phyloP scores from a whole-genome alignment of 2,888 invertebrate genomes.

The Hipparchia semele region DNA sequence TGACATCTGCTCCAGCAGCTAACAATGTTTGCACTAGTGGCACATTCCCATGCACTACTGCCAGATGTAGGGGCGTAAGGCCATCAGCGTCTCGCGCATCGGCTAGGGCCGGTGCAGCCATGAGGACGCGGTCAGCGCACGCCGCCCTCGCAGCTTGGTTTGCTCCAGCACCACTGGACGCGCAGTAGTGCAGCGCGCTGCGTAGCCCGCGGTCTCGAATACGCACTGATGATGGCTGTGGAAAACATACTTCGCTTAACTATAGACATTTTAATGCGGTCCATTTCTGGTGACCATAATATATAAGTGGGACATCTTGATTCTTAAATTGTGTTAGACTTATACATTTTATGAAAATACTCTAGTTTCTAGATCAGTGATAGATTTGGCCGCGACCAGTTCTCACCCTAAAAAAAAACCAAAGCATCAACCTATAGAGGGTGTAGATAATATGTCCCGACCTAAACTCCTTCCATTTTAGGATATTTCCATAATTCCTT shows the following conservation, averaged over 20 bases:
- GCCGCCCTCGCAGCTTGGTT: conserved; percentile 89
- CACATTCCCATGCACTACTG: conserved; percentile 96
- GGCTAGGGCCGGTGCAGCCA: conserved; percentile 93
- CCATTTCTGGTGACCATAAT: neutral
- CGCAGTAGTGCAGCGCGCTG: conserved; percentile 97
- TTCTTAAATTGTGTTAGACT: no score
- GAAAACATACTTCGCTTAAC: neutral
- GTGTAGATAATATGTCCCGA: no score
- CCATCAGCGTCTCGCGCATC: conserved; percentile 96
- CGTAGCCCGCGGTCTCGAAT: conserved; percentile 92
- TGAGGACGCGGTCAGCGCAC: conserved; percentile 93
- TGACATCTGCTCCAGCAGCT: conserved; percentile 94
- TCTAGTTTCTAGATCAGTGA: no score
- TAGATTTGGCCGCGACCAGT: no score
- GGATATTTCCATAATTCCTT: no score
- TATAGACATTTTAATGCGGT: neutral
- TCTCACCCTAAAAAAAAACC: no score
- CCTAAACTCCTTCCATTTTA: no score
- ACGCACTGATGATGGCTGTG: conserved; percentile 78
- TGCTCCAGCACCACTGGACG: conserved; percentile 89
- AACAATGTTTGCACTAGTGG: conserved; percentile 93
- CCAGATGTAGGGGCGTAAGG: conserved; percentile 96
- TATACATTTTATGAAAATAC: no score
- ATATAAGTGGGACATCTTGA: neutral
- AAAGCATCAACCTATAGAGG: no score